Evolutionary conservation across 1,140 invertebrate species (phyloP), one percentile per base, ranked within the genome.

Genomic region (Periplaneta americana): DNA sequence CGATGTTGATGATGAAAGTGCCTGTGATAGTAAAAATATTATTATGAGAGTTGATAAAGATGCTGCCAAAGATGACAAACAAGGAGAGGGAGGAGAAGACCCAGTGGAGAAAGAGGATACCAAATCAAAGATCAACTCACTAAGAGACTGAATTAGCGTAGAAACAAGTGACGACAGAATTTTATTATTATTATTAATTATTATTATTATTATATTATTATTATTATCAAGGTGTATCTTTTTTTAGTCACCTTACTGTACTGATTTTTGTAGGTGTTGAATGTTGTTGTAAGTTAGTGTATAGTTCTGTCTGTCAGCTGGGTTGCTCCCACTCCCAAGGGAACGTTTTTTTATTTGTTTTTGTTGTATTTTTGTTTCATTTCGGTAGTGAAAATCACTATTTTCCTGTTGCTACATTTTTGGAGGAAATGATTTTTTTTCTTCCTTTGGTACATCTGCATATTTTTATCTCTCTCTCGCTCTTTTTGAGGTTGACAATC

Each of bases 211-310:
- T 77, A 77, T 81, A 81, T 74, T 77, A 77, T 77, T 79, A 75
- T 77, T 80, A 81, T 80, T 66, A 35, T 81, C 66, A 78, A 81
- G 80, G 80, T 81, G 80, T 77, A 57, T 36, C 76, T 78, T 74
- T 78, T 81, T 77, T 77, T 77, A 78, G 76, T 81, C 80, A 78
- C 48, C 66, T 81, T 81, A 75, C 75, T 57, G 80, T 81, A 81
- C 80, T 81, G 80, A 81, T 78, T 81, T 81, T 81, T 81, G 80
- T 80, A 75, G 74, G 80, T 80, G 80, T 80, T 80, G 80, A 80
- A 75, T 80, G 80, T 80, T 80, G 80, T 80, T 80, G 80, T 80
- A 74, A 75, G 33, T 78, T 35, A 78, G 36, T 78, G 77, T 78
- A n/a, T 39, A 57, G 48, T 78, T 80, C 74, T 80, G 66, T 80